Base-by-base conservation (phyloP, 1,140 invertebrate species). In the Lepidostoma basale region DNA sequence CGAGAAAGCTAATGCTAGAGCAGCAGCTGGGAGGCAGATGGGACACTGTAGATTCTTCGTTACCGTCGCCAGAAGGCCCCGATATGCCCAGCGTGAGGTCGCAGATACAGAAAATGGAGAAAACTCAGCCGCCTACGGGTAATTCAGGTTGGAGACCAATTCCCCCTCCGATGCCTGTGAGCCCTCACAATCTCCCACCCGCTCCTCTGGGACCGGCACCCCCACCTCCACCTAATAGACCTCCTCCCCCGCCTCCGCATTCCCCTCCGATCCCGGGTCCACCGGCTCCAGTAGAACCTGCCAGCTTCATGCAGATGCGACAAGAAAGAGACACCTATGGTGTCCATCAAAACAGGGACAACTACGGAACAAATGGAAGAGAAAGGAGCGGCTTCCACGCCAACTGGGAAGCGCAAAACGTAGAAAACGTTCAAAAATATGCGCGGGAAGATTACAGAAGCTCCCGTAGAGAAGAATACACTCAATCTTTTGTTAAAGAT, bases 1-100 rank as follows among this genome's bases (percentile, higher is more conserved):
- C 93, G 20, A 85, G 94, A 49, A 92, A 92, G 74, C 81, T 92
- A 33, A 87, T 95, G 82, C 78, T 96, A 14, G 92, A 96, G 74
- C 89, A 93, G 73, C 93, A 96, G 81, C 78, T 96, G 25, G 89
- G 90, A 74, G 86, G 36, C 74, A 75, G 60, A 77, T 83, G 69
- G 77, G 83, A 73, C 47, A 62, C 65, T 16, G 58, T 60, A n/a
- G 68, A 73, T 54, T 67, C 64, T 26, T 70, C 67, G 1, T 42
- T 62, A 18, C 36, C 22, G 16, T 62, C 70, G 23, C 36, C 67
- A 14, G 70, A 70, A 28, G 36, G 49, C 16, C 33, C 67, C 3
- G 76, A 79, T 6, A 60, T 75, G 44, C 75, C 78, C n/a, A 78
- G 77, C 0, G 79, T 80, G 28, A 75, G 79, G 59, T 76, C 76